A percentile compares a stretch with the other conserved stretches of the same genome.
These are phyloP conservation scores for Aphidoletes aphidimyza DNA, from an alignment of 2,888 invertebrate genomes.

Conservation along the genomic window DNA sequence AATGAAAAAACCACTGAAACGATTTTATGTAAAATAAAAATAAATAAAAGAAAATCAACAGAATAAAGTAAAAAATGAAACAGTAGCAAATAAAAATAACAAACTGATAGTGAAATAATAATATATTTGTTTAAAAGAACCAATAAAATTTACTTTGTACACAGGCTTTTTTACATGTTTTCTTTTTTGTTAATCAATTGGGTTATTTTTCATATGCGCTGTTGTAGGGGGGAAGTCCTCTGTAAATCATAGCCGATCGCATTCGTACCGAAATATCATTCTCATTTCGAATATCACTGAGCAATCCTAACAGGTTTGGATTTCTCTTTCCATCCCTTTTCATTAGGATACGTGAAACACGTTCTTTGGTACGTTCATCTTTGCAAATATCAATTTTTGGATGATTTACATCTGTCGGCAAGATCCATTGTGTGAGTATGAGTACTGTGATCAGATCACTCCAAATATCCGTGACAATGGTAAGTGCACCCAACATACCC, in stretches of 20 bases:
- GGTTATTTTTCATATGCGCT: not conserved
- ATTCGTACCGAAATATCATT: not conserved
- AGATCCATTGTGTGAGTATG: not conserved
- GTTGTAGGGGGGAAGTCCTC: not conserved
- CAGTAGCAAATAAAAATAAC: not conserved
- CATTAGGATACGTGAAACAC: not conserved
- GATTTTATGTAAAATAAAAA: conserved; percentile 33
- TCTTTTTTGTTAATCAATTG: not conserved
- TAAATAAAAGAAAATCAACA: not conserved
- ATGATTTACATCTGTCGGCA: not conserved
- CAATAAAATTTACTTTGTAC: conserved; percentile 22
- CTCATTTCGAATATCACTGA: not conserved
- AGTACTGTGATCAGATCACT: not conserved
- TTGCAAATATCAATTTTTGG: not conserved
- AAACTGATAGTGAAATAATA: not conserved
- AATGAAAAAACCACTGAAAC: not conserved
- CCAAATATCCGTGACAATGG: conserved; percentile 21
- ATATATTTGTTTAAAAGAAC: conserved; percentile 37
- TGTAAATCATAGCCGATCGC: not conserved
- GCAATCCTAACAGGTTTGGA: not conserved
- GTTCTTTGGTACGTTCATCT: not conserved
- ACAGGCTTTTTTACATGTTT: not conserved
- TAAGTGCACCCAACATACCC: not conserved
- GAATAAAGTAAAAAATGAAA: conserved; percentile 4
- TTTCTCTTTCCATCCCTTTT: not conserved